Base-by-base conservation (phyloP, 2,888 invertebrate genomes). In the Drosophila neutralis region DNA sequence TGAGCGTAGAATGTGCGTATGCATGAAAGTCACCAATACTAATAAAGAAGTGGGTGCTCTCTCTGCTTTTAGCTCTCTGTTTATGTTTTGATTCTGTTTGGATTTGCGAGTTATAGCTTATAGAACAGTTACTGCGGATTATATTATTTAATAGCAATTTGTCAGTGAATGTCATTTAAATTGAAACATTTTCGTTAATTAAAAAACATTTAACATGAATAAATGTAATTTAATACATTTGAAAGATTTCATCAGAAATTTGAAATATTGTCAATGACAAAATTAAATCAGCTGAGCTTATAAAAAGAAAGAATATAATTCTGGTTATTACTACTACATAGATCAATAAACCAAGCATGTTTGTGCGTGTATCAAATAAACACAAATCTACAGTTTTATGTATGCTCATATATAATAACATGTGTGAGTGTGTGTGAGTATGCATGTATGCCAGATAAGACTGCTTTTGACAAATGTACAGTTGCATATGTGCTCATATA, bases 41-140 rank as follows among this genome's bases (percentile, higher is more conserved):
- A 59, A 0, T 10, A 4, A n/a, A 36, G 0, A 36, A 35, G 29
- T 8, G 0, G 13, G 8, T 36, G 48, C 69, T 35, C 82, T 81
- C 80, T 71, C 48, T 4, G 18, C 0, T 18, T 40, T 4, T 49
- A 15, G 21, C 15, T 82, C 83, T 84, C 82, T 83, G 86, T 84
- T 84, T 82, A 80, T 60, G 62, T 76, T 71, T 73, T 69, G 54
- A 8, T 59, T 61, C 52, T 21, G 48, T 53, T 48, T 29, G 29
- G 42, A 33, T 11, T 53, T 18, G 4, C 4, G 10, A 38, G 31
- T 62, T 18, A 4, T 13, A 64, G 64, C 38, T 66, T 57, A 38
- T 45, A 8, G 48, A 59, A 27, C 64, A 70, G 67, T 31, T 70
- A 21, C 58, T 40, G 0, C 4, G n/a, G 33, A 8, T 40, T 36